Evolutionary conservation across 2,888 invertebrate species (phyloP).

Genomic region (Minunthozetes semirufus): DNA sequence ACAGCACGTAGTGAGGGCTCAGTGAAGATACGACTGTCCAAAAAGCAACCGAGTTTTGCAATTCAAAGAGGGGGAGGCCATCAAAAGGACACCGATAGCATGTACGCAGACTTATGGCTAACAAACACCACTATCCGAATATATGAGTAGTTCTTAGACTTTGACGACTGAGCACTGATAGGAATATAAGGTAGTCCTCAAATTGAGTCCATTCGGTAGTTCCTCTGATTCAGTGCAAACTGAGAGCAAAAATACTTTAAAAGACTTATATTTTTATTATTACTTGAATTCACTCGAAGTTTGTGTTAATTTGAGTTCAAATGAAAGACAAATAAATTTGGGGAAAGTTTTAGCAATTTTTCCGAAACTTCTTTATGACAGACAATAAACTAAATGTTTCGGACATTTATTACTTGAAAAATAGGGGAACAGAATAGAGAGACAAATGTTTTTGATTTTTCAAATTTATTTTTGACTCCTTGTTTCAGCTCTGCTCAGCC

Average conservation of each 20-base stretch:
- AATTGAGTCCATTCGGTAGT: not conserved
- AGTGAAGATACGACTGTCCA: conserved; percentile 6
- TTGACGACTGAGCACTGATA: not conserved
- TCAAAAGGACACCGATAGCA: conserved; percentile 19
- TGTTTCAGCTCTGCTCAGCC: no score
- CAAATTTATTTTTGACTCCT: no score
- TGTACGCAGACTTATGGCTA: not conserved
- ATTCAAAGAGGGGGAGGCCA: conserved; percentile 15
- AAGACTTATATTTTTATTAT: not conserved
- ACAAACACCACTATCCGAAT: not conserved
- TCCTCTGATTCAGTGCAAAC: not conserved
- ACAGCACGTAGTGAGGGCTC: not conserved
- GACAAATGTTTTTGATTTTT: no score
- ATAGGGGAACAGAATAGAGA: no score
- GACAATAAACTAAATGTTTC: not conserved
- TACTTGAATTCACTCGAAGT: not conserved
- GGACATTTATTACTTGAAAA: no score
- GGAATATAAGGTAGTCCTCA: not conserved
- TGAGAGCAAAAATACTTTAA: not conserved
- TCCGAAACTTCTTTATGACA: not conserved
- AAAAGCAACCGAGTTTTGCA: not conserved
- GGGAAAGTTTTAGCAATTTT: not conserved
- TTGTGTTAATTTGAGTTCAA: not conserved
- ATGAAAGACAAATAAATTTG: not conserved
- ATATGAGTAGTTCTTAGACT: not conserved